Evolutionary conservation across 2,113 vertebrate species (phyloP), one percentile per base, ranked within the genome.

Genomic region (Gymnorhina tibicen): DNA sequence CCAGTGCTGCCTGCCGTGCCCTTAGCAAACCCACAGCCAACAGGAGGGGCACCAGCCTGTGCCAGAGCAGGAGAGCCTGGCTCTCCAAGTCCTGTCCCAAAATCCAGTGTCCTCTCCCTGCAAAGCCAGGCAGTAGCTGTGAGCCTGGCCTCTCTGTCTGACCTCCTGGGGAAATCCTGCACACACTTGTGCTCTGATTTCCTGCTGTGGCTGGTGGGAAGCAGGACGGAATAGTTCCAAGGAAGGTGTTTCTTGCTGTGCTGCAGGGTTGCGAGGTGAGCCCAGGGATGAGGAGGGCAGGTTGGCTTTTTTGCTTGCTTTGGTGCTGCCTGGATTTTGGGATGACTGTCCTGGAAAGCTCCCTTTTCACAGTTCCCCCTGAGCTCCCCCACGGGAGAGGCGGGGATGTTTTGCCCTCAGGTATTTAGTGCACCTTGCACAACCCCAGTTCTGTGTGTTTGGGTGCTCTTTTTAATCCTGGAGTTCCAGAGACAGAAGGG

Each of bases 361-460:
- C 26, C 10, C 53, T 63, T 91, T 72, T 22, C 16, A 15, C 4
- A 2, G 2, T 13, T 67, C 24, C 10, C 9, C 41, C 58, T 46
- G 62, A 37, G 35, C 26, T 85, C 10, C 11, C 7, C 5, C 1
- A 0, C 9, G 50, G 60, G 6, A 46, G 47, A 62, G 15, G 14
- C 3, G 24, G 58, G 27, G 42, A 20, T 27, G 33, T n/a, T 81
- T 87, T 85, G 32, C 32, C 24, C 64, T 49, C 37, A 14, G 46
- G 28, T 21, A 12, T 44, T 81, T 28, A 44, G 32, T 8, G 16
- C 9, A 26, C 22, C 20, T 46, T 0, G 0, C 1, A 1, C 60
- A 67, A 75, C 17, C 11, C 26, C 28, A 37, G 18, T 67, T 85
- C 42, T 42, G 19, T 2, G 0, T 12, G 50, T 41, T 56, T 20